Base-by-base conservation (phyloP, 2,888 invertebrate species). In the Microctonus aethiopoides region DNA sequence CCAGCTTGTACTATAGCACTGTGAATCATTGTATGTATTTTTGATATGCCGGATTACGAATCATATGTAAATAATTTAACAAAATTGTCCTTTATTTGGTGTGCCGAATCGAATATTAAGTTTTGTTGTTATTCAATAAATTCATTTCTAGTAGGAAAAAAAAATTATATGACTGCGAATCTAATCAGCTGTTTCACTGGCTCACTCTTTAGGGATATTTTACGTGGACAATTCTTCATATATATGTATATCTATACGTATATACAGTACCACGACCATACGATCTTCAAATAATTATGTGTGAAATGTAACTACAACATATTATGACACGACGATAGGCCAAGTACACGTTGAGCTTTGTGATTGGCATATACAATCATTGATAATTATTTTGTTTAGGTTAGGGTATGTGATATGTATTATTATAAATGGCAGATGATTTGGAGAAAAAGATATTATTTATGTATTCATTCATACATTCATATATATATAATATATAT, bases 1-100 rank as follows among this genome's bases (percentile, higher is more conserved):
- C 52, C 56, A 46, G 65, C 62, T 67, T 68, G 56, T 61, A 70
- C 51, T 54, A 36, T 39, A 11, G 11, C 41, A 54, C 59, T 51
- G 70, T 71, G 67, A 70, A 51, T 69, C 61, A 67, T 68, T 70
- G 36, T 66, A 24, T 36, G 32, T 26, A n/a, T n/a, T 68, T 59
- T 26, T 59, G 26, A 46, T 10, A 57, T 20, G 29, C 57, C 34
- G 46, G 29, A 32, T 32, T 22, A 22, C 34, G 5, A 54, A 34
- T n/a, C n/a, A 36, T 34, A 13, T 51, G n/a, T 32, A 24, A 10
- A 29, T 11, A 57, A 6, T 24, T 46, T 9, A 2, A 10, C 62
- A 22, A 29, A 56, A 32, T 26, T 9, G 7, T 29, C 29, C 22
- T 34, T 46, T 60, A 34, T 32, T 51, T 20, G 4, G 34, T 29